Evolutionary conservation across 2,888 invertebrate species (phyloP), one percentile per base, ranked within the genome.

Genomic region (Panzeria rudis): DNA sequence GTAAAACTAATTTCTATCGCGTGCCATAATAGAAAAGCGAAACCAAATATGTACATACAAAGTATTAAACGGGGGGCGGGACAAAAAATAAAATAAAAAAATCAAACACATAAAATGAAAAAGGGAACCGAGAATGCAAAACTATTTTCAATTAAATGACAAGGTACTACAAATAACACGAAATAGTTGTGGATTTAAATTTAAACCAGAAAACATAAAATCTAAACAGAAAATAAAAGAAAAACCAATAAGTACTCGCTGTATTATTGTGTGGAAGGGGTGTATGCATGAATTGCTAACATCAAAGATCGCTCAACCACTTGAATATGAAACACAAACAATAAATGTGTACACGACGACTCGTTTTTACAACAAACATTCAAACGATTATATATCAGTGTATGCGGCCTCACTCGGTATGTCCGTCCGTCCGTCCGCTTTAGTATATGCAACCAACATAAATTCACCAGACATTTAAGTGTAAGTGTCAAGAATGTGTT

Each of bases 241-340:
- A 35, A 77, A 44, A 76, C 3, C 23, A 25, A 61, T 15, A 66
- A 32, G 15, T 35, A 64, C 52, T 17, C 13, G 44, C 7, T 61
- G 50, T 15, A 6, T 6, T 44, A 23, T 41, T 23, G 9, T 47
- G 41, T 52, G 82, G 86, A 87, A 86, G 87, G 87, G 86, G 87
- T 87, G 79, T 86, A 86, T 86, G 86, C 87, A 87, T 85, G 85
- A 87, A 84, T 87, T 71, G 83, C 77, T 66, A 76, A 86, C 87
- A 87, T 87, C 87, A 88, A 87, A 88, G 86, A 86, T 87, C 80
- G 77, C 80, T 86, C 76, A 86, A 83, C 87, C 87, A 88, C 87
- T 87, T 87, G 87, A 87, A 87, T 86, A 78, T 86, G 83, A 87
- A 86, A 87, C 80, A 72, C 52, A 86, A 83, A 86, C 79, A 80